Evolutionary conservation across 2,888 invertebrate genomes (phyloP).

Genomic region (Seira musarum): DNA sequence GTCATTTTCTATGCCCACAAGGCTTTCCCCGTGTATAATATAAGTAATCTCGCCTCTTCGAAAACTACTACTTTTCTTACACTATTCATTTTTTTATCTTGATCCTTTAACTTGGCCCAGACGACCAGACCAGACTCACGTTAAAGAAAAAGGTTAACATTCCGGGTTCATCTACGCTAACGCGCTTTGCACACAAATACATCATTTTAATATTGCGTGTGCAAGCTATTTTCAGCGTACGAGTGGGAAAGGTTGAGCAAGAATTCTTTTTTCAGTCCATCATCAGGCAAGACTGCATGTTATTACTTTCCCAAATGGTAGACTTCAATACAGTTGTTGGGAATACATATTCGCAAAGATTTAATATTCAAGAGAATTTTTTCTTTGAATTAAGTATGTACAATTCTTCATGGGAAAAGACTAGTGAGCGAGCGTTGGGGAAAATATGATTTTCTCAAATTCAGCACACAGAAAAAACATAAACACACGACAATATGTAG

Average conservation of each 20-base stretch:
- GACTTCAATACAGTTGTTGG: too few relatives aligned
- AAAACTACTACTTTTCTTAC: too few relatives aligned
- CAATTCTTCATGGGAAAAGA: too few relatives aligned
- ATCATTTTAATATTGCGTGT: conserved; percentile 8
- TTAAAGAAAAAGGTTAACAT: conserved; percentile 6
- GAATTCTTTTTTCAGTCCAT: background rate
- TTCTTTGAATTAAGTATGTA: too few relatives aligned
- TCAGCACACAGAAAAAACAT: conserved; percentile 20
- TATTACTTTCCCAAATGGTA: too few relatives aligned
- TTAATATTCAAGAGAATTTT: background rate
- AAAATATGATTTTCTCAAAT: background rate
- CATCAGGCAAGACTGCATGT: too few relatives aligned
- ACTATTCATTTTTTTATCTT: too few relatives aligned
- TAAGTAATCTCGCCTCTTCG: too few relatives aligned
- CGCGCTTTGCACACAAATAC: background rate
- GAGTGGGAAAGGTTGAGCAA: background rate
- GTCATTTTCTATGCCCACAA: background rate
- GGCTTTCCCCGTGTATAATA: too few relatives aligned
- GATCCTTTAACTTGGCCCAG: background rate
- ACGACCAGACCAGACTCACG: too few relatives aligned
- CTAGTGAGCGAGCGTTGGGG: too few relatives aligned
- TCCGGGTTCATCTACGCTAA: background rate
- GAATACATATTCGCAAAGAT: conserved; percentile 4
- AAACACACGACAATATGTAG: conserved; percentile 46
- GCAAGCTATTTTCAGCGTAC: too few relatives aligned